Evolutionary conservation across 1,140 invertebrate genomes (phyloP), one percentile per base, ranked within the genome.

Genomic region (Ptiloglossa arizonensis): DNA sequence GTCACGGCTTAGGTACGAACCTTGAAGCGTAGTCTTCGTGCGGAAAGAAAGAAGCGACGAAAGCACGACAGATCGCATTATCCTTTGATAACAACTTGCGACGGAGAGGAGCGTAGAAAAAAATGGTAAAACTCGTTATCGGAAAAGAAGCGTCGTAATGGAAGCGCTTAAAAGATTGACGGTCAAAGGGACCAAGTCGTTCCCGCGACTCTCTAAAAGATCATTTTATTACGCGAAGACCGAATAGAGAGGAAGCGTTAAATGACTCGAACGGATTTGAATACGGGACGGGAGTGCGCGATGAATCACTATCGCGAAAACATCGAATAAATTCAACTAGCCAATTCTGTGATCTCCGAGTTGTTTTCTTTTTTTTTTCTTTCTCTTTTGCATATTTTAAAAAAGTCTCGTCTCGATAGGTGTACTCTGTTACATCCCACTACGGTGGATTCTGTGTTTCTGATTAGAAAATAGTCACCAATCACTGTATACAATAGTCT

Each of bases 1-100:
- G 48, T 72, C 67, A 60, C 56, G 38, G 64, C 81, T 77, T 67
- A 67, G 52, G 56, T 76, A 75, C 22, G 80, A 41, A 68, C 44
- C 67, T 27, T 41, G 9, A 41, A 44, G n/a, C 50, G 54, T 27
- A 80, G 32, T 76, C 41, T 68, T 35, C 48, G 32, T 56, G 44
- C 44, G 63, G 22, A 38, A 69, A 6, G 60, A 63, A 59, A 60
- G 73, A 79, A 48, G 50, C 62, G 48, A 46, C 35, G 29, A 38
- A 62, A 59, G 48, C 22, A 63, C 46, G 66, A 54, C 73, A 35
- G 56, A 77, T 71, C 68, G 63, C 38, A 77, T 77, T 77, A 70
- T 71, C 68, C 75, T 71, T 77, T 70, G 75, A 77, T 77, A 73
- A 63, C 68, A 64, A 35, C 54, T 50, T 24, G 22, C 24, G 38